Conservation (phyloP, 2,797 vertebrate genomes). For the Eutrigla gurnardus region DNA sequence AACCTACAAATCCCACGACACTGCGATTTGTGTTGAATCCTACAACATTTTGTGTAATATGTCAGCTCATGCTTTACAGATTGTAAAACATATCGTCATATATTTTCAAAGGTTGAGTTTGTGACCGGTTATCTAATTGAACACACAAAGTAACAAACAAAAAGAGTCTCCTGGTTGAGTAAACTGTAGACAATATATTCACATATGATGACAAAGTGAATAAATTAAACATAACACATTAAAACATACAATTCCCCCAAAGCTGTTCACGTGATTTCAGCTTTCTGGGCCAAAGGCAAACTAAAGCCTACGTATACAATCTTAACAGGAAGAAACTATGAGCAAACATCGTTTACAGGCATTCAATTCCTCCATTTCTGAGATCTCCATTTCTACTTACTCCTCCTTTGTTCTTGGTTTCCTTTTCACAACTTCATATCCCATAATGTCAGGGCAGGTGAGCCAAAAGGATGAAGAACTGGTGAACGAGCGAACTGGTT, state of each 20-base stretch:
- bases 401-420: constrained; percentile 27
- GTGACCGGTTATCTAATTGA: not conserved
- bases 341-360: not conserved
- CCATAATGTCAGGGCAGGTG: constrained; percentile 27
- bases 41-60: not conserved
- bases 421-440: constrained; percentile 28
- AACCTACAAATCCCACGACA: not conserved
- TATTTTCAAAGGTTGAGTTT: not conserved
- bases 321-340: constrained; percentile 18
- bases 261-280: not conserved
- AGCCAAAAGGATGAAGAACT: not conserved
- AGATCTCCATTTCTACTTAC: constrained; percentile 46
- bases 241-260: not conserved
- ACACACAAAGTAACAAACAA: not conserved
- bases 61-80: not conserved
- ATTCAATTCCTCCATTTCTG: not conserved
- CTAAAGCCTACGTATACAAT: not conserved
- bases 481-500: not conserved
- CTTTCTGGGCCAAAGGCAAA: not conserved
- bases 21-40: not conserved
- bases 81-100: not conserved
- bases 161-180: not conserved
- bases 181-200: not conserved
- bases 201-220: not conserved
- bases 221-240: not conserved